Conservation (phyloP, 2,113 vertebrate genomes). For the Rattus rattus region DNA sequence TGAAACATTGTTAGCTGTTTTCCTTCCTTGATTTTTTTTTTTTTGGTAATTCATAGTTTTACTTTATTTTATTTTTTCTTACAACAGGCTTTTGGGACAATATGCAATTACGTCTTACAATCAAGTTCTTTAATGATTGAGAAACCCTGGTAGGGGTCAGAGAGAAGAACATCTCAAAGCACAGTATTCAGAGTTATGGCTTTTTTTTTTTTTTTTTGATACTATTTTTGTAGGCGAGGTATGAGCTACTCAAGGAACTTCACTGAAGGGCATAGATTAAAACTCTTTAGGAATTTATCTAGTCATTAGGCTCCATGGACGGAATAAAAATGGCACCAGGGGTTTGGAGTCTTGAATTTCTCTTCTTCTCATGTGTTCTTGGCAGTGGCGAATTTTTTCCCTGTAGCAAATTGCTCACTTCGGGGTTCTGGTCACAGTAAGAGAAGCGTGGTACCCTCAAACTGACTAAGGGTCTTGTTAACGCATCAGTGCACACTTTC, state of each 20-base stretch:
- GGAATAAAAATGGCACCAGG: constrained; percentile 50
- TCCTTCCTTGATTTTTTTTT: background rate
- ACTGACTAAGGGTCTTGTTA: constrained; percentile 46
- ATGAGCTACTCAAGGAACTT: constrained; percentile 40
- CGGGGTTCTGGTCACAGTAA: constrained; percentile 34
- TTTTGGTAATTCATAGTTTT: background rate
- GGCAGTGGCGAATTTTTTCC: background rate
- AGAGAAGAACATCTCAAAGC: constrained; percentile 50
- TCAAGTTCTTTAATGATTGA: constrained; percentile 12
- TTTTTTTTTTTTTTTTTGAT: background rate
- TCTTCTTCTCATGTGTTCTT: constrained; percentile 49
- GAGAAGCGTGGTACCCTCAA: constrained; percentile 55
- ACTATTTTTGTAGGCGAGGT: constrained; percentile 33
- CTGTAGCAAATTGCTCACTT: constrained; percentile 48
- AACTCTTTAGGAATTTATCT: background rate
- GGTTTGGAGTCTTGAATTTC: constrained; percentile 39
- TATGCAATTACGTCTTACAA: background rate
- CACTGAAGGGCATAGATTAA: background rate
- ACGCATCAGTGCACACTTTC: constrained; percentile 14
- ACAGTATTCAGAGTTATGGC: background rate
- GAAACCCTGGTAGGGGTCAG: background rate
- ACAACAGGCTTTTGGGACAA: background rate
- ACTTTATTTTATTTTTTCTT: background rate
- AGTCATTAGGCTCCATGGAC: constrained; percentile 4
- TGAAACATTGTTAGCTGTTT: constrained; percentile 1